These are phyloP conservation scores for Rhogogaster chlorosoma DNA, from an alignment of 2,888 invertebrate species.

Conservation along the genomic window DNA sequence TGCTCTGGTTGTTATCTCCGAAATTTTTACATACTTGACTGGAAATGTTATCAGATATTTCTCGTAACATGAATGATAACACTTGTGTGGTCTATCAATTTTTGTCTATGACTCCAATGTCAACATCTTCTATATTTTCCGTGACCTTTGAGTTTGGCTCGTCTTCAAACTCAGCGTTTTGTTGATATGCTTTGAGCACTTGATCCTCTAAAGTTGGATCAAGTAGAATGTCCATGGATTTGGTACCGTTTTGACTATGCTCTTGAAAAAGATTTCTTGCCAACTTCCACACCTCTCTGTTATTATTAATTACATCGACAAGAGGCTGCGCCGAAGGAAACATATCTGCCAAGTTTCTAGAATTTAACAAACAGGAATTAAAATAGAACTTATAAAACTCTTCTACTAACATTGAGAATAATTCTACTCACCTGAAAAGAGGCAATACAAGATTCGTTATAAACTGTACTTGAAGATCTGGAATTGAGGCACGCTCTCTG, in stretches of 20 bases:
- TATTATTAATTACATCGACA: conserved; percentile 79
- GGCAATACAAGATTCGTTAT: conserved; percentile 78
- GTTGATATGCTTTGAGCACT: conserved; percentile 59
- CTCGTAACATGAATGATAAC: neutral
- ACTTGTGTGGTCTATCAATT: neutral
- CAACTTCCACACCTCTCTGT: conserved; percentile 82
- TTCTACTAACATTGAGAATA: conserved; percentile 44
- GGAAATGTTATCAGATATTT: neutral
- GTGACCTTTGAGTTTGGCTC: neutral
- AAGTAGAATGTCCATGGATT: conserved; percentile 69
- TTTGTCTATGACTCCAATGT: neutral
- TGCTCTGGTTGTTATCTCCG: neutral
- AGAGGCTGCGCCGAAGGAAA: conserved; percentile 79
- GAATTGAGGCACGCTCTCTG: conserved; percentile 89
- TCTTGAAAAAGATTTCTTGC: conserved; percentile 77
- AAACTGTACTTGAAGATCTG: conserved; percentile 90
- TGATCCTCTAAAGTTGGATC: conserved; percentile 68
- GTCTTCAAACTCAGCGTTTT: conserved; percentile 3
- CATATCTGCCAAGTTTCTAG: conserved; percentile 80
- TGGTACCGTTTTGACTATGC: conserved; percentile 65
- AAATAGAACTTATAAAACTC: conserved; percentile 53
- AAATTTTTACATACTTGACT: neutral
- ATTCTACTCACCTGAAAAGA: conserved; percentile 78
- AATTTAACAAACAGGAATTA: conserved; percentile 54
- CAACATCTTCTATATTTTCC: neutral